phyloP scores from a whole-genome alignment of 2,797 vertebrate species.

The Melopsittacus undulatus region DNA sequence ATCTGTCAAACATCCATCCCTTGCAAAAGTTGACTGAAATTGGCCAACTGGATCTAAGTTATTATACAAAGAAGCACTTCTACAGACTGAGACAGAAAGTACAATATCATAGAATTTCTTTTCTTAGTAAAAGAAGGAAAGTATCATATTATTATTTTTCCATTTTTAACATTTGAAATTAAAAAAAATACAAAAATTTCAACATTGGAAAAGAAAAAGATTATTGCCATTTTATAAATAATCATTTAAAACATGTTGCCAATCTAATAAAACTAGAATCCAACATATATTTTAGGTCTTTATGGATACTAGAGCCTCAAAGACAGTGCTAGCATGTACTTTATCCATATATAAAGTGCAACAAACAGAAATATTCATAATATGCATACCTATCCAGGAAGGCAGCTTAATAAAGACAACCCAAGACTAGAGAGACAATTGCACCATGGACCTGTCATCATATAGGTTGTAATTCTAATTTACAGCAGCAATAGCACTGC shows the following conservation, averaged over 20 bases:
- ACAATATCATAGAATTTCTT: neutral
- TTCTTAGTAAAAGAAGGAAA: neutral
- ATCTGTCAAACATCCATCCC: neutral
- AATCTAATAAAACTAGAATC: neutral
- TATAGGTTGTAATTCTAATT: conserved; percentile 58
- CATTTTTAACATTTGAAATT: neutral
- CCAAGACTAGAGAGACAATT: conserved; percentile 9
- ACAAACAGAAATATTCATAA: conserved; percentile 29
- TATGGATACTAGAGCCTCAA: neutral
- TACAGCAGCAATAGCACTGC: conserved; percentile 33
- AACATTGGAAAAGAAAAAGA: neutral
- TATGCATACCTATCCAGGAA: neutral
- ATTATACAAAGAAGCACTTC: neutral
- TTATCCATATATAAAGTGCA: neutral
- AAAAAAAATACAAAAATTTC: neutral
- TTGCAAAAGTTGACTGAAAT: neutral
- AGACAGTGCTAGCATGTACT: neutral
- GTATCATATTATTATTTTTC: neutral
- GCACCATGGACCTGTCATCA: conserved; percentile 22
- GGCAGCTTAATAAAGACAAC: conserved; percentile 18
- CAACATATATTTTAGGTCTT: neutral
- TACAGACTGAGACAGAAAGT: neutral
- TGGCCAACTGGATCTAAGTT: neutral
- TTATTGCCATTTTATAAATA: neutral
- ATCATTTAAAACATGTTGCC: neutral